Evolutionary conservation across 2,797 vertebrate genomes (phyloP), one percentile per base, ranked within the genome.

Genomic region (Vespertilio murinus): DNA sequence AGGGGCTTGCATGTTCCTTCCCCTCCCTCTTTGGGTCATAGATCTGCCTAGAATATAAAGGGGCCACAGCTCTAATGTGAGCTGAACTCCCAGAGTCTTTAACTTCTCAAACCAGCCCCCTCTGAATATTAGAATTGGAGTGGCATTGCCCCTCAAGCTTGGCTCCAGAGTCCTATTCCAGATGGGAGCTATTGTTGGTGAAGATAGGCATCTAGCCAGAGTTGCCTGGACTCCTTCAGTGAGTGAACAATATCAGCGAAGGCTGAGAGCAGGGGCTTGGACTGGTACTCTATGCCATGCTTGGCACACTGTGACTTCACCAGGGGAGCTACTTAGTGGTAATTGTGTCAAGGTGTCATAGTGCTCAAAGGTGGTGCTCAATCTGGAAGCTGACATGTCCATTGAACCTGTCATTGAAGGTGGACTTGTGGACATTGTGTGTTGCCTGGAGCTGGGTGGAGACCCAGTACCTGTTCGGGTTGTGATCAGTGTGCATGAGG

Each of bases 121-220:
- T 25, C 22, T 14, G 54, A 71, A 35, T 42, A 69, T 54, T 38
- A 64, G 81, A 52, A 64, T 12, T 30, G 6, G 47, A 95, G 94
- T 93, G 94, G 92, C 82, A 22, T 33, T 20, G 65, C 69, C 96
- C 92, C 49, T 67, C 17, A 5, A 45, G 28, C 12, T 8, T 54
- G 82, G 67, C 77, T 73, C 59, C 81, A 47, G 69, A 49, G 18
- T 75, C 54, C n/a, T 96, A 91, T 75, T 95, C 45, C 71, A 35
- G 33, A 28, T 6, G 49, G 23, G 23, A 9, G 38, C 65, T 90
- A 59, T 97, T 98, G 98, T 14, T 98, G 98, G 88, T 98, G 98
- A 25, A 98, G 97, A 17, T 98, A 98, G 30, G 98, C 98, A 8
- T 98, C 98, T 0, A 98, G 97, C 98, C 98, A 98, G 90, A 98